Base-by-base conservation (phyloP, 2,797 vertebrate genomes). In the Molothrus ater region DNA sequence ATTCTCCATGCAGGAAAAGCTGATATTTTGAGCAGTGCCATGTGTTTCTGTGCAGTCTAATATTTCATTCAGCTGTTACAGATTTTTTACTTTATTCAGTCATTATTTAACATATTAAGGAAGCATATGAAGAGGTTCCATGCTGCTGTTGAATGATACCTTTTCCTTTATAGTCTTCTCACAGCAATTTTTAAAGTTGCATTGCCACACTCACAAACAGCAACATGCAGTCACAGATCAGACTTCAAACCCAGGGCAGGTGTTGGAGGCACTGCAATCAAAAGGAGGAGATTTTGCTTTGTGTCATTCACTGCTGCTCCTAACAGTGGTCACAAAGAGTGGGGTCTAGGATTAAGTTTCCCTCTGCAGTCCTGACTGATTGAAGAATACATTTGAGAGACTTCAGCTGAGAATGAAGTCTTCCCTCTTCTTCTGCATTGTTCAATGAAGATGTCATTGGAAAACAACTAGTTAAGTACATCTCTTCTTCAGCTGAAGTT, bases 61-160 rank as follows among this genome's bases (percentile, higher is more conserved):
- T 92, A 82, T 91, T 96, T 83, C 85, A 66, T 72, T 91, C 87
- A 78, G 50, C 69, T 79, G 40, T 56, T 86, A 61, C 8, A 26
- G 54, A 54, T 73, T 93, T 63, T 72, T 80, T 65, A 71, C n/a
- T 82, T 88, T 61, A 57, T 68, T 85, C 53, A 50, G 42, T 36
- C 32, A 31, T 82, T 93, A 89, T 89, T 95, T 87, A 92, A 47
- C 60, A 74, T 26, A 38, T 78, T 87, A 80, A 87, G 65, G 61
- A 83, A 75, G 40, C 36, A 75, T 36, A 36, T 13, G 9, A 64
- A 80, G 48, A 40, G 14, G 15, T 64, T 71, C 56, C 57, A 32
- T 59, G 45, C 57, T 91, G 56, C 81, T 90, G 18, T 40, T 63
- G 43, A 72, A 54, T 50, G 32, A 91, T 68, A 47, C 45, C 21